phyloP scores from a whole-genome alignment of 2,797 vertebrate genomes.

The Bovichtus variegatus region DNA sequence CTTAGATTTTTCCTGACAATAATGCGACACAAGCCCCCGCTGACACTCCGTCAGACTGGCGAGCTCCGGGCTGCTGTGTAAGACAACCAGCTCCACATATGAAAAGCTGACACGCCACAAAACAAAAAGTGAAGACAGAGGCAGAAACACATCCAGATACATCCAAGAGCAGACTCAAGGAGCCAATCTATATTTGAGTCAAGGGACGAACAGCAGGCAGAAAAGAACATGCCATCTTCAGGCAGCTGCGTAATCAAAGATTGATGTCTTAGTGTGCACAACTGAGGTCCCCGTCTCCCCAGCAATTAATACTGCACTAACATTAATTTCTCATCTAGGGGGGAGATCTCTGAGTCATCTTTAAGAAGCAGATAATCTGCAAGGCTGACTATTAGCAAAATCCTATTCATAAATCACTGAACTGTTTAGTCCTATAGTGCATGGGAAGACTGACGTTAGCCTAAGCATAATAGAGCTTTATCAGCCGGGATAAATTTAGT shows the following conservation, averaged over 20 bases:
- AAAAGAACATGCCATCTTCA: slow-evolving; percentile 19
- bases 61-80: slow-evolving; percentile 54
- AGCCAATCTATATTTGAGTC: slow-evolving; percentile 49
- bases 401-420: slow-evolving; percentile 52
- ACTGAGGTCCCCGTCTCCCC: slow-evolving; percentile 19
- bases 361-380: slow-evolving; percentile 28
- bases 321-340: slow-evolving; percentile 23
- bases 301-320: slow-evolving; percentile 33
- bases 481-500: slow-evolving; percentile 54
- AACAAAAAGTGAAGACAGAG: slow-evolving; percentile 61
- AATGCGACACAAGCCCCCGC: slow-evolving; percentile 43
- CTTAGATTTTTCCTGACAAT: slow-evolving; percentile 50
- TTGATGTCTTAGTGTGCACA: slow-evolving; percentile 31
- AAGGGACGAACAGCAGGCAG: slow-evolving; percentile 29
- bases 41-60: slow-evolving; percentile 49
- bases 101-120: slow-evolving; percentile 69
- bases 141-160: slow-evolving; percentile 62
- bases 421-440: slow-evolving; percentile 42
- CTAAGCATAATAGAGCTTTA: slow-evolving; percentile 37
- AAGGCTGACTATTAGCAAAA: slow-evolving; percentile 36
- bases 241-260: slow-evolving; percentile 53
- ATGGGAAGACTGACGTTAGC: slow-evolving; percentile 38
- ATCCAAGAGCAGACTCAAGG: slow-evolving; percentile 42
- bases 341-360: slow-evolving; percentile 12
- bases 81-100: slow-evolving; percentile 50